A percentile compares a stretch with the other conserved stretches of the same genome.
Conservation (phyloP, 2,113 vertebrate genomes). For the cattle (Bos taurus) region ARS-UCD2.0 NC_037357.1:53374001-53374500, state of each 20-base stretch:
- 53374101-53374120: background rate
- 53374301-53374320: background rate
- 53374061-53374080: background rate
- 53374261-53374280: background rate
- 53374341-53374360: background rate
- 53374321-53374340: background rate
- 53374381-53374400: background rate
- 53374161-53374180: background rate
- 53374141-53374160: background rate
- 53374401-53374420: background rate
- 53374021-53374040: background rate
- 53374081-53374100: background rate
- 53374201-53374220: background rate
- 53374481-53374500: background rate
- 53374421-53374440: background rate
- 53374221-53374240: background rate
- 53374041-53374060: background rate
- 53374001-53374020: constrained; percentile 16
- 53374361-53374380: background rate
- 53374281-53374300: background rate
- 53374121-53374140: background rate
- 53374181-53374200: background rate
- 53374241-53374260: background rate
- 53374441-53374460: background rate
- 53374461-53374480: background rate